Evolutionary conservation across 2,888 invertebrate genomes (phyloP).

Genomic region (Flabesymbios commensalis): DNA sequence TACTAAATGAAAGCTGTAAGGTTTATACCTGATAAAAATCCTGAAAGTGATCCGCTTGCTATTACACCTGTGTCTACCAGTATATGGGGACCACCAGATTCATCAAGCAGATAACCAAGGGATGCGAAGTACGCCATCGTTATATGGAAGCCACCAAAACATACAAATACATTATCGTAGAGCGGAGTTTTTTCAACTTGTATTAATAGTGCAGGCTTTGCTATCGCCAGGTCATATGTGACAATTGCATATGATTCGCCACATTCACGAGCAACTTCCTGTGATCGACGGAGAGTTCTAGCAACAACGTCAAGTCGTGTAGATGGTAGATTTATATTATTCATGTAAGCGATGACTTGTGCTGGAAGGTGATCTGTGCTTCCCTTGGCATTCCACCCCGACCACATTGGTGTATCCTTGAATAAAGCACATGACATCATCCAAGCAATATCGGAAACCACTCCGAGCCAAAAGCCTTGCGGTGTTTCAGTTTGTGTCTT

Average conservation of each 20-base stretch:
- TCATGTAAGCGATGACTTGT: conserved; percentile 25
- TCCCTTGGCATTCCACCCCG: conserved; percentile 26
- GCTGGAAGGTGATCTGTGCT: conserved; percentile 19
- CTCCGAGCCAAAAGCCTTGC: not conserved
- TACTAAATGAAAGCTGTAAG: too few species aligned
- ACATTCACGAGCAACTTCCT: conserved; percentile 23
- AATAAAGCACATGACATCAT: not conserved
- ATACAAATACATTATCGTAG: conserved; percentile 10
- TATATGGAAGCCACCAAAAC: conserved; percentile 33
- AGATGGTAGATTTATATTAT: conserved; percentile 23
- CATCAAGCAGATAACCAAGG: conserved; percentile 32
- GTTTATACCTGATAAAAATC: conserved; percentile 26
- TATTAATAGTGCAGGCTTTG: conserved; percentile 5
- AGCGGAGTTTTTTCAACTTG: conserved; percentile 4
- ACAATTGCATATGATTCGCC: conserved; percentile 9
- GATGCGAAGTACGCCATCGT: conserved; percentile 31
- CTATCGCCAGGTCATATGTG: conserved; percentile 11
- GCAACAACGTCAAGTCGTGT: conserved; percentile 29
- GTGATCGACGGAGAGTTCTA: conserved; percentile 23
- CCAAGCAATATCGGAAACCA: not conserved
- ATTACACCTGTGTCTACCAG: conserved; percentile 31
- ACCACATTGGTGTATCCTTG: conserved; percentile 20
- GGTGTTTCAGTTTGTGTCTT: not conserved
- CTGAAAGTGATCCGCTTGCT: conserved; percentile 30
- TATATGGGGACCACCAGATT: conserved; percentile 31